These are phyloP conservation scores for Sebastes itinus DNA, from an alignment of 2,797 vertebrate species.

Conservation along the genomic window DNA sequence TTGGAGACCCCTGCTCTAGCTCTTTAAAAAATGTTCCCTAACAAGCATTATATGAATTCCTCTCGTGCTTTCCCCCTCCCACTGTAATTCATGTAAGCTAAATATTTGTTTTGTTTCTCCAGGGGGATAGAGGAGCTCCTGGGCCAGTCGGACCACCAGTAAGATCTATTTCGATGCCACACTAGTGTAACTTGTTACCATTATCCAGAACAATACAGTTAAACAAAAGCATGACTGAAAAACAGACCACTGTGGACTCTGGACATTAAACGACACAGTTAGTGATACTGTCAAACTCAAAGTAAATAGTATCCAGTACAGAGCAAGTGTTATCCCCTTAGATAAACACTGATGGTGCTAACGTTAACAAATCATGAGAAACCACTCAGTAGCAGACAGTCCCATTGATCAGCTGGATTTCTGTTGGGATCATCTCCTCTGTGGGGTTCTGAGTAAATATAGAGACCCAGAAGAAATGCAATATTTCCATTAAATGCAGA, in stretches of 20 bases:
- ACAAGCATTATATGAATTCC: slow-evolving; percentile 37
- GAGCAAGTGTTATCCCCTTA: slow-evolving; percentile 7
- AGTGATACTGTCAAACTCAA: slow-evolving; percentile 15
- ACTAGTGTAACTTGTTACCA: slow-evolving; percentile 38
- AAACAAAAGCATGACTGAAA: background rate
- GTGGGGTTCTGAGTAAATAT: background rate
- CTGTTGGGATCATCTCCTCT: background rate
- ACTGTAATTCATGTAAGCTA: slow-evolving; percentile 74
- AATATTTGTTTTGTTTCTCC: slow-evolving; percentile 79
- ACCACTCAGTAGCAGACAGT: background rate
- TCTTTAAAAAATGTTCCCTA: background rate
- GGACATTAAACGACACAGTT: slow-evolving; percentile 4
- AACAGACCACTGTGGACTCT: slow-evolving; percentile 3
- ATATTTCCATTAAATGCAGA: background rate
- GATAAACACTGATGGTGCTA: slow-evolving; percentile 42
- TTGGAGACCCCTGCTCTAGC: background rate
- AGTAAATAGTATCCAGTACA: slow-evolving; percentile 31
- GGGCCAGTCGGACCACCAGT: slow-evolving; percentile 94
- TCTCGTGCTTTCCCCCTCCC: slow-evolving; percentile 15
- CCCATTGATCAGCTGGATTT: slow-evolving; percentile 22
- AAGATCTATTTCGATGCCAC: slow-evolving; percentile 80
- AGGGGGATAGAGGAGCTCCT: slow-evolving; percentile 94
- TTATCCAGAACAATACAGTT: slow-evolving; percentile 27
- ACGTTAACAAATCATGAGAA: slow-evolving; percentile 26
- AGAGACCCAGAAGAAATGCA: background rate